Conservation (phyloP, 2,797 vertebrate genomes). For the Sebastes taczanowskii region DNA sequence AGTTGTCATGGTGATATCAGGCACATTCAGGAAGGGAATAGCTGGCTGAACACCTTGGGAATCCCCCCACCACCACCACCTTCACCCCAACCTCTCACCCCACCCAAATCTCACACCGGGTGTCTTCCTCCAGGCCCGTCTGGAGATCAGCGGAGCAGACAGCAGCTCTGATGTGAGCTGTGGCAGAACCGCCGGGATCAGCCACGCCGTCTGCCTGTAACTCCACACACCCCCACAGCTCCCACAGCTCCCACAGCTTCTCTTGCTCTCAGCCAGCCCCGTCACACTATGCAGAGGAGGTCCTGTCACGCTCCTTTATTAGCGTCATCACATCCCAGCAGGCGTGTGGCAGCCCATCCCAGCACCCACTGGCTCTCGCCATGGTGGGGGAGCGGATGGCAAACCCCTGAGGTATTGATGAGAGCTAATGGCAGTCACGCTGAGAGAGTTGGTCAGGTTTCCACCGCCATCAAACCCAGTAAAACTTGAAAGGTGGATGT, state of each 20-base stretch:
- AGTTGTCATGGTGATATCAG: constrained; percentile 84
- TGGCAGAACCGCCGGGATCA: constrained; percentile 39
- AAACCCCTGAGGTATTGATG: constrained; percentile 66
- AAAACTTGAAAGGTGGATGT: not conserved
- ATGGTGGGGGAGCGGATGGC: constrained; percentile 47
- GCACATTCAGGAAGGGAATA: constrained; percentile 57
- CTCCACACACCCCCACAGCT: not conserved
- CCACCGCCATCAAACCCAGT: not conserved
- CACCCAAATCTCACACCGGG: constrained; percentile 26
- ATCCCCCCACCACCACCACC: constrained; percentile 46
- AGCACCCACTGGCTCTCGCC: constrained; percentile 55
- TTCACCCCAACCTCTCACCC: not conserved
- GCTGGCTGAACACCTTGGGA: constrained; percentile 75
- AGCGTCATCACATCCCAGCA: constrained; percentile 67
- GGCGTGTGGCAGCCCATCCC: constrained; percentile 64
- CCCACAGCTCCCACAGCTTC: constrained; percentile 10
- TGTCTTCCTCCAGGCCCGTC: constrained; percentile 20
- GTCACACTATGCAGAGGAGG: constrained; percentile 57
- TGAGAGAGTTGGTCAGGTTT: constrained; percentile 43
- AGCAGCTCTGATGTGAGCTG: constrained; percentile 37
- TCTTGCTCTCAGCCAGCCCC: constrained; percentile 21
- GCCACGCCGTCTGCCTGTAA: constrained; percentile 10
- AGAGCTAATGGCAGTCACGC: constrained; percentile 66
- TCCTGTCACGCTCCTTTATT: constrained; percentile 67
- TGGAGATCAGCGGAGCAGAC: constrained; percentile 41